These are phyloP conservation scores for Hemicordylus capensis DNA, from an alignment of 2,113 vertebrate species.

Conservation along the genomic window DNA sequence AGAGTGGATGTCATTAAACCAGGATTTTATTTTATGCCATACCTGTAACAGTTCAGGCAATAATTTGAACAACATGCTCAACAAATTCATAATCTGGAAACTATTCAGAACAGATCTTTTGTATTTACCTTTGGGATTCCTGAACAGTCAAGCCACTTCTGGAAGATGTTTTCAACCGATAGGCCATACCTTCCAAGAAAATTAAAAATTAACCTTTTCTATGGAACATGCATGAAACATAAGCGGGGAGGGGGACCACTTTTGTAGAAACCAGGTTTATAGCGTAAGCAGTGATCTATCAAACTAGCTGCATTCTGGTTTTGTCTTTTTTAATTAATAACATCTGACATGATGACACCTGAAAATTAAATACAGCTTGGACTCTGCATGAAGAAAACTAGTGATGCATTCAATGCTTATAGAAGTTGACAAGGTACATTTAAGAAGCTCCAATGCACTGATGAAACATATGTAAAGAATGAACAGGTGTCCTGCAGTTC, in stretches of 20 bases:
- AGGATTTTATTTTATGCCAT: conserved; percentile 20
- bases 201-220: conserved; percentile 28
- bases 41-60: neutral
- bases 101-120: conserved; percentile 14
- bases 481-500: neutral
- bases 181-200: conserved; percentile 84
- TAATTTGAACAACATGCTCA: conserved; percentile 26
- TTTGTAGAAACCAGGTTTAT: neutral
- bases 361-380: neutral
- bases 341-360: neutral
- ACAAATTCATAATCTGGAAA: conserved; percentile 32
- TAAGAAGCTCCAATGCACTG: neutral
- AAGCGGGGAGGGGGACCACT: neutral
- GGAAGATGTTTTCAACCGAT: conserved; percentile 84
- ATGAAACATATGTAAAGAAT: conserved; percentile 11
- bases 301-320: neutral
- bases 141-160: conserved; percentile 90
- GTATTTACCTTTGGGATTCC: conserved; percentile 90
- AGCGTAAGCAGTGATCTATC: neutral
- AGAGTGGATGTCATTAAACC: conserved; percentile 26
- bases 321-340: neutral
- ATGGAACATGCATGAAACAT: neutral
- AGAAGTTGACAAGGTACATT: neutral
- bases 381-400: neutral
- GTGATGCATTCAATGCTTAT: neutral